These are phyloP conservation scores for Oncorhynchus kisutch DNA, from an alignment of 2,113 vertebrate genomes.

Conservation along the genomic window DNA sequence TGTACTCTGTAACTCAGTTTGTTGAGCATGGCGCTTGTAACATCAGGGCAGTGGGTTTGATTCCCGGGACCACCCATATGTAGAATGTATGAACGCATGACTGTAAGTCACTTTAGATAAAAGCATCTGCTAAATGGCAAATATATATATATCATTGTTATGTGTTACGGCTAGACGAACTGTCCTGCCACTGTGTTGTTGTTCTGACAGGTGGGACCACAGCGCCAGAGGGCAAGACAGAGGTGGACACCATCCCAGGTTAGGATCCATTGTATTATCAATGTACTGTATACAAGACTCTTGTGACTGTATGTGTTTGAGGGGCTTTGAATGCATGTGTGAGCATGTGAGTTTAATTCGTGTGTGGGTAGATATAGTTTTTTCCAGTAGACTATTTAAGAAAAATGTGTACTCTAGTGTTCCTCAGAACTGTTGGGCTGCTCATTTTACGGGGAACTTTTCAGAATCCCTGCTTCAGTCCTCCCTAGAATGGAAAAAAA, in stretches of 20 bases:
- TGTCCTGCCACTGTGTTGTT: background rate
- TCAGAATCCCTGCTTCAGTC: slow-evolving; percentile 32
- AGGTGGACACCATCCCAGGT: slow-evolving; percentile 63
- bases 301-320: background rate
- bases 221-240: slow-evolving; percentile 50
- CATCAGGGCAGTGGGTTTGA: too few relatives aligned
- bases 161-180: background rate
- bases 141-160: too few relatives aligned
- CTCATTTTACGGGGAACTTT: slow-evolving; percentile 35
- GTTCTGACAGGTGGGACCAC: slow-evolving; percentile 50
- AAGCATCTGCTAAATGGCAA: too few relatives aligned
- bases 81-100: too few relatives aligned
- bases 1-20: too few relatives aligned
- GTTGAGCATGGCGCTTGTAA: too few relatives aligned
- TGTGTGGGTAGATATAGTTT: background rate
- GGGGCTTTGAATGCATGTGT: slow-evolving; percentile 1
- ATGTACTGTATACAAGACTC: background rate
- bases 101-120: too few relatives aligned
- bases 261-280: slow-evolving; percentile 7
- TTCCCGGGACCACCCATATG: too few relatives aligned
- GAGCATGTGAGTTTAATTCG: background rate
- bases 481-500: slow-evolving; percentile 39
- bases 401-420: slow-evolving; percentile 14
- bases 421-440: slow-evolving; percentile 40
- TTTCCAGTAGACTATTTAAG: slow-evolving; percentile 7